Evolutionary conservation across 92 coral and sea anemone genomes (phyloP), one percentile per base, ranked within the genome.

Genomic region (Zoanthus sansibaricus): DNA sequence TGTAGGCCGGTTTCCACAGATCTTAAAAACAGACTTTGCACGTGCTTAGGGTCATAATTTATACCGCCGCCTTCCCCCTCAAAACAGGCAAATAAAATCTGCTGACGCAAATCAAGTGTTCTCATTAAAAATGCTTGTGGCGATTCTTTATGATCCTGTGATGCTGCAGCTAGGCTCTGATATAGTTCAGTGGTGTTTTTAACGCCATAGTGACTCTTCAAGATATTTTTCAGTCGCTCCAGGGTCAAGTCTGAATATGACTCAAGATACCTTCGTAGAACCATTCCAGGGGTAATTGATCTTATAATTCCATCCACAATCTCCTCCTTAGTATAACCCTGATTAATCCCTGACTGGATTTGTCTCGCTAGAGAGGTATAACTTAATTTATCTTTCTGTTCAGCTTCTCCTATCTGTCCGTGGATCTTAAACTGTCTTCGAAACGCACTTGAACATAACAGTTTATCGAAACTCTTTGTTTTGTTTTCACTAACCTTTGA

Each of bases 171-270:
- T 66, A 88, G 75, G 45, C 75, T 86, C n/a, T 90, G 95, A 70
- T 89, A 90, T 52, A 85, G 71, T 73, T 91, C 92, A 16, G 92
- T 68, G 1, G 91, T 54, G 72, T 87, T 85, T 58, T 90, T 92
- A 20, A 71, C 89, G 18, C 91, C 92, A 93, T 77, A 87, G 85
- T 90, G 93, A 33, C 89, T 90, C 44, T 87, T 86, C 42, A 93
- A 15, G 9, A 90, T 90, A 71, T 84, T 91, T 79, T 79, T 90
- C 46, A 78, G 56, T n/a, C 91, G 75, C 18, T 86, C 89, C 8
- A 87, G 74, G 30, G 91, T 32, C 9, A 92, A 64, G n/a, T 84
- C 89, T 21, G 73, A 33, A 17, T 37, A 78, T 25, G 88, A 66
- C 52, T 91, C 94, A 4, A 91, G 42, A 44, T 83, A 91, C 62